Percentiles rank a stretch among this genome's conserved stretches.
Evolutionary conservation across 92 coral and sea anemone genomes (phyloP).

Genomic region (Epizoanthus illoricatus): DNA sequence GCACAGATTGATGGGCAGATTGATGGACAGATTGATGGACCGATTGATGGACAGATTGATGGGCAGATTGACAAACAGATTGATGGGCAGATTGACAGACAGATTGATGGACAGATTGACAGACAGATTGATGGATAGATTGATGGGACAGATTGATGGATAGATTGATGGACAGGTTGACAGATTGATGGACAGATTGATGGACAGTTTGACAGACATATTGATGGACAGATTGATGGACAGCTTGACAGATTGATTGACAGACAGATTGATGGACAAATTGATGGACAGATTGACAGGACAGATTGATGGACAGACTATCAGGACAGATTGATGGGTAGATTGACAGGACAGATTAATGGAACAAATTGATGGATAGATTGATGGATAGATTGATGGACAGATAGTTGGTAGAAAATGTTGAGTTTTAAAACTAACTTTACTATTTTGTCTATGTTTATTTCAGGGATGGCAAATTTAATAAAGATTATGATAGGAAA

Average conservation of each 20-base stretch:
- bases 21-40: too few species aligned
- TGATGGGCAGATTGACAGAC: neutral
- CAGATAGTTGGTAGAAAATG: neutral
- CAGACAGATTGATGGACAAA: neutral
- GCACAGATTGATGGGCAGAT: neutral
- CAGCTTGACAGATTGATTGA: too few species aligned
- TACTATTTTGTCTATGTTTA: neutral
- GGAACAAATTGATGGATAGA: neutral
- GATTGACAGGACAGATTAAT: too few species aligned
- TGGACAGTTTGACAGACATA: too few species aligned
- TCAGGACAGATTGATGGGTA: too few species aligned
- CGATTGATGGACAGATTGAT: neutral
- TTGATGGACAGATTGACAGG: too few species aligned
- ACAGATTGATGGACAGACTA: too few species aligned
- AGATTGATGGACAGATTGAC: neutral
- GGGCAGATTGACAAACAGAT: neutral
- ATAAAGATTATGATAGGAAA: conserved; percentile 96
- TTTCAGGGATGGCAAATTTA: conserved; percentile 91
- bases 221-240: too few species aligned
- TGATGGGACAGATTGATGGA: neutral
- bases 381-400: neutral
- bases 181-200: too few species aligned
- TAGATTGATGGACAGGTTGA: too few species aligned
- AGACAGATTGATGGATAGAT: neutral
- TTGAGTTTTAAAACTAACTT: neutral